Base-by-base conservation (phyloP, 2,888 invertebrate species). In the Calliphora vomitoria region DNA sequence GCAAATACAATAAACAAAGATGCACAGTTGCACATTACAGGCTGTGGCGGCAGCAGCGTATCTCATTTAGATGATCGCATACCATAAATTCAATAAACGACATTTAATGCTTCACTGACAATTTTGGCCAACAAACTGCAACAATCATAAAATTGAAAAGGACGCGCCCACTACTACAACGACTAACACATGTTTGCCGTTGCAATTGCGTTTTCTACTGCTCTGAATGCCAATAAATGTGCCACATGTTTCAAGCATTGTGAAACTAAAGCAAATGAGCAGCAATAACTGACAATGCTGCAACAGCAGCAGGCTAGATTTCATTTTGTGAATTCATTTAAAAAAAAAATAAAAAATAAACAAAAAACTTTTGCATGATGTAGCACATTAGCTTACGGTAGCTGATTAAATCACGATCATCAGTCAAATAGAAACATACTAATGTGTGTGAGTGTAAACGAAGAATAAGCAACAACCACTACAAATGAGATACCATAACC, bases 361-460 rank as follows among this genome's bases (percentile, higher is more conserved):
- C n/a, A 58, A 31, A 44, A 58, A 72, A 82, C 64, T 78, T 86
- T 82, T 87, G 87, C 87, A 87, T 87, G 85, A 87, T 87, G 87
- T 87, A 85, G 87, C 87, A 85, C 87, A 88, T 86, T 84, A 86
- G 85, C 87, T 85, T 85, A 89, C 89, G 85, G 89, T 89, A 89
- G 88, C 88, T 86, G 89, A 89, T 91, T 90, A 91, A 93, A 93
- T 93, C 93, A 89, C 91, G 91, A 92, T 92, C 92, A 93, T 92
- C 93, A 93, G 93, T 92, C 92, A 92, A 92, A 92, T 90, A 90
- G 90, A 89, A 91, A 91, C 58, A 80, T 41, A 62, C 69, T 50
- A 60, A 60, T 50, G 58, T 79, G 81, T 86, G 71, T 82, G 81
- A 62, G 68, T 82, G 74, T 78, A 84, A 74, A 58, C 44, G 78